These are phyloP conservation scores for Pseudococcus viburni DNA, from an alignment of 2,888 invertebrate species.

Conservation along the genomic window DNA sequence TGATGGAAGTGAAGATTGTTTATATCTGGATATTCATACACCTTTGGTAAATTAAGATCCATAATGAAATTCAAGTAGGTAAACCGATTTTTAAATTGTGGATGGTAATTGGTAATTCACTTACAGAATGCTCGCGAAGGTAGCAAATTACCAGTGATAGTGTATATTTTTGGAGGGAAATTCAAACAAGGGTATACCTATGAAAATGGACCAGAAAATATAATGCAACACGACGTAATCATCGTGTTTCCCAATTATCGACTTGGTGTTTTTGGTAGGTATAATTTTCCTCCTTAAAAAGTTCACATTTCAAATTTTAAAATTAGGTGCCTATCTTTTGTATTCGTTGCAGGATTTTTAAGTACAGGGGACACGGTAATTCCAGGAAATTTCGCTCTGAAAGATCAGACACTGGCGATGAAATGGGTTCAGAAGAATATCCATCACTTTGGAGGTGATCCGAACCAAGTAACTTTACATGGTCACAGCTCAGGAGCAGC, in stretches of 20 bases:
- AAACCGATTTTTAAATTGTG: background rate
- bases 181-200: conserved; percentile 69
- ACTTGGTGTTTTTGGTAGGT: conserved; percentile 57
- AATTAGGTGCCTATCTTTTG: background rate
- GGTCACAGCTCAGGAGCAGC: conserved; percentile 90
- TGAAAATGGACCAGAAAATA: conserved; percentile 67
- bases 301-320: background rate
- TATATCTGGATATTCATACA: conserved; percentile 56
- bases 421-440: conserved; percentile 97
- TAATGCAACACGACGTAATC: conserved; percentile 68
- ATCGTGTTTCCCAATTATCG: conserved; percentile 68
- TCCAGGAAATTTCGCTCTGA: conserved; percentile 66
- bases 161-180: conserved; percentile 74
- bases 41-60: background rate
- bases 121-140: background rate
- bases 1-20: conserved; percentile 54
- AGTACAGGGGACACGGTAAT: conserved; percentile 60
- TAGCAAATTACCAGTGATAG: conserved; percentile 71
- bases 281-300: conserved; percentile 63
- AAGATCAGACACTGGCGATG: conserved; percentile 92
- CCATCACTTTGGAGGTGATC: conserved; percentile 90
- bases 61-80: background rate
- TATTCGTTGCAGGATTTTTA: conserved; percentile 58
- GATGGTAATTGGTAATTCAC: conserved; percentile 47
- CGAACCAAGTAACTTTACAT: conserved; percentile 88